Base-by-base conservation (phyloP, 2,797 vertebrate genomes). In the Chiroxiphia lanceolata region DNA sequence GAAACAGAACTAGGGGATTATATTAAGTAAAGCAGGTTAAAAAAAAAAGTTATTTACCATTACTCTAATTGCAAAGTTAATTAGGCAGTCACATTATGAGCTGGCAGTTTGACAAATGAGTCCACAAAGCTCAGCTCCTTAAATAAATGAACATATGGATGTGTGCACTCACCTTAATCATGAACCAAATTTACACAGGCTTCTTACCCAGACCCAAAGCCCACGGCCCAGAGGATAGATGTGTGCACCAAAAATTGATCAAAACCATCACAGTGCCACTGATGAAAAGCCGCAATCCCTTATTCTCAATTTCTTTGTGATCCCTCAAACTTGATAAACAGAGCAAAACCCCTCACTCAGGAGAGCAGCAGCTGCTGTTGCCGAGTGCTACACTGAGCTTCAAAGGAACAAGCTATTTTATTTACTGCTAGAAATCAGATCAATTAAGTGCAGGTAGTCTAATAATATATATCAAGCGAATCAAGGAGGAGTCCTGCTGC, bases 221-320 rank as follows among this genome's bases (percentile, higher is more conserved):
- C 59, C 3, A 0, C 1, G 60, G 40, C 26, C 14, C 51, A 34
- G 0, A 19, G 45, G 29, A 15, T 23, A 36, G 44, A 0, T 22
- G 3, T 2, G 53, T 33, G 34, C 40, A 47, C 59, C 53, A 59
- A 63, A 40, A 83, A 51, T 3, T 2, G 15, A 69, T 15, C 47
- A 36, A 53, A 91, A n/a, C 2, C 54, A 15, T 19, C 20, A 21
- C 2, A 3, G 33, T 3, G 5, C 29, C 50, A 34, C 0, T 10
- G 51, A 48, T 21, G 18, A 45, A 48, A 67, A 70, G 25, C 42
- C 57, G 9, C 10, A 3, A 13, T 23, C 11, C 34, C 70, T 59
- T n/a, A 16, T 4, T 40, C 27, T 18, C 19, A n/a, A 13, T 23
- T 57, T 14, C 42, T 40, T n/a, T 64, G 54, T 22, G 21, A 54